Evolutionary conservation across 2,888 invertebrate genomes (phyloP), one percentile per base, ranked within the genome.

Genomic region (Cheilosia soror): DNA sequence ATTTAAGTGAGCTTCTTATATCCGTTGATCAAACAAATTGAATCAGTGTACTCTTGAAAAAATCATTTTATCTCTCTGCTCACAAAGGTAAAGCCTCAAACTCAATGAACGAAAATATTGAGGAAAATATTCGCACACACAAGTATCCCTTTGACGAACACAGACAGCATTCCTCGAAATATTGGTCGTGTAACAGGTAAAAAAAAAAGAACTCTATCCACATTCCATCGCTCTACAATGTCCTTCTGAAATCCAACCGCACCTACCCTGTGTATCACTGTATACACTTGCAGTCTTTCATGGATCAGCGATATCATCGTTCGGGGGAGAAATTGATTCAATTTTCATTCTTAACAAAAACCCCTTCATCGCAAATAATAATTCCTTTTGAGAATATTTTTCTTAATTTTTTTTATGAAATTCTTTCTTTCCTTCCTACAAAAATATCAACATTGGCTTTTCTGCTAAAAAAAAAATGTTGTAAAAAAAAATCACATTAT

Each of bases 41-140:
- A 84, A 84, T 84, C 73, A 79, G 49, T 84, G 78, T 42, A 79
- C 69, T 69, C 83, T 63, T 73, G 57, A 84, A 53, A 69, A 79
- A 84, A 79, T 84, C 73, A 79, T 75, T 79, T 57, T 58, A 53
- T 37, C 25, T 78, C 25, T 78, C 66, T 69, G 51, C 6, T 20
- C 57, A 65, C 68, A 79, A 83, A 73, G 63, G 53, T 58, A 78
- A 72, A 68, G 42, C 25, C 47, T 37, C 73, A 33, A 73, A 75
- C 55, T 69, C 57, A 73, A 84, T 79, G 40, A 83, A 55, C 53
- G 15, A 47, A 37, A 42, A 62, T 63, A 55, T 63, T 29, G 60
- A 47, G 27, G 29, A 42, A 63, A 71, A 66, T 65, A 73, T 66
- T 65, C 42, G 40, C 58, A 9, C 15, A 71, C 27, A 66, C 20